Evolutionary conservation across 2,888 invertebrate species (phyloP).

Genomic region (Callinectes sapidus): DNA sequence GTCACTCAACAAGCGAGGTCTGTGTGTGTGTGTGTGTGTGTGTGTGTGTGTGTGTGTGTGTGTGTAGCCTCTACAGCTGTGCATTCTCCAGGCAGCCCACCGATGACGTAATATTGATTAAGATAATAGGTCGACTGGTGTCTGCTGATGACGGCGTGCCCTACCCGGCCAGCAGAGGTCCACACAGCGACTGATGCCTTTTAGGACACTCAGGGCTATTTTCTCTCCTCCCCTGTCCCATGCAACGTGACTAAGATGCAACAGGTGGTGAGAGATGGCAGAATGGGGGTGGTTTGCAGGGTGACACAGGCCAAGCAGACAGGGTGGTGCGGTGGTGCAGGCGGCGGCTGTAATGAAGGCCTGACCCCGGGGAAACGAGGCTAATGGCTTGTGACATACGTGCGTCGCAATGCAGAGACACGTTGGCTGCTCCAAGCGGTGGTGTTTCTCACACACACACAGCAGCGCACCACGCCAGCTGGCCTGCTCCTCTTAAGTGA

Average conservation of each 20-base stretch:
- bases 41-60: constrained; percentile 30
- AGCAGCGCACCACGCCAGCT: background rate
- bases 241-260: background rate
- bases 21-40: constrained; percentile 36
- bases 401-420: background rate
- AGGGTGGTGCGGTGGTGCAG: background rate
- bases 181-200: background rate
- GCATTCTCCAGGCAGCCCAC: background rate
- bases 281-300: background rate
- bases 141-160: background rate
- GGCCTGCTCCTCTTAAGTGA: background rate
- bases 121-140: background rate
- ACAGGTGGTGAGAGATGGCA: background rate
- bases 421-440: background rate
- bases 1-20: constrained; percentile 14
- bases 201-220: background rate
- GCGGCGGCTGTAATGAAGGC: background rate
- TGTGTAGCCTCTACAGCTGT: background rate
- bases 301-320: too few species aligned
- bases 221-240: background rate
- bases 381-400: constrained; percentile 2
- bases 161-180: background rate
- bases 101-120: background rate
- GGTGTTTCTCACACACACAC: background rate
- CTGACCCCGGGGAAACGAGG: background rate